Base-by-base conservation (phyloP, 2,888 invertebrate species). In the Shargacucullia verbasci region DNA sequence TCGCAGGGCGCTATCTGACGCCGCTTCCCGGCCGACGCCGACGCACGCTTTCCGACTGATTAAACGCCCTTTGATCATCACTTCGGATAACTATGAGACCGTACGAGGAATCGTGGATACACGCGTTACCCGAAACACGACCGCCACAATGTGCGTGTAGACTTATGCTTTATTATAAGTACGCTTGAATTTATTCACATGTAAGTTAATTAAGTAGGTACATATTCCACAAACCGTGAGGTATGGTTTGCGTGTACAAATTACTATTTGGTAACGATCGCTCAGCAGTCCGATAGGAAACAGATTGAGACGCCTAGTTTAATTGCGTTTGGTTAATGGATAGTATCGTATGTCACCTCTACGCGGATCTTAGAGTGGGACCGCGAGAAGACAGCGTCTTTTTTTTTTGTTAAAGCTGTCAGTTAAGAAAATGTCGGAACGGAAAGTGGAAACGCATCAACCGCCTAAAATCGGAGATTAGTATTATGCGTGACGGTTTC, bases 1-100 rank as follows among this genome's bases (percentile, higher is more conserved):
- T 56, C 8, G 31, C 15, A 20, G 12, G 15, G 27, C 40, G 44
- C 38, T 35, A 46, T 47, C 41, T 48, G 41, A 29, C 47, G 15
- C 29, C 41, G 33, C 8, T 13, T 7, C 27, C 27, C 40, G 27
- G 0, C 8, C 35, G 35, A n/a, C 7, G 7, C 39, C 39, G 12
- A 29, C 15, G 40, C 27, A 13, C 4, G 13, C 27, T 29, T 40
- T 27, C 40, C 40, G 12, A 40, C 40, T 40, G 40, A 40, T 40
- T 40, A 27, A 27, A 40, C 40, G 25, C 40, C 40, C 7, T 40
- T 29, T 29, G 41, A 29, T 27, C 41, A 29, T 29, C 41, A 4
- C 40, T 11, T 1, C 9, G 27, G 12, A 41, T 41, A 41, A 10
- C 12, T 40, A 9, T 12, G 25, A 12, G 25, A 4, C 40, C 9